phyloP scores from a whole-genome alignment of 2,113 vertebrate genomes.

The Catharus minimus region DNA sequence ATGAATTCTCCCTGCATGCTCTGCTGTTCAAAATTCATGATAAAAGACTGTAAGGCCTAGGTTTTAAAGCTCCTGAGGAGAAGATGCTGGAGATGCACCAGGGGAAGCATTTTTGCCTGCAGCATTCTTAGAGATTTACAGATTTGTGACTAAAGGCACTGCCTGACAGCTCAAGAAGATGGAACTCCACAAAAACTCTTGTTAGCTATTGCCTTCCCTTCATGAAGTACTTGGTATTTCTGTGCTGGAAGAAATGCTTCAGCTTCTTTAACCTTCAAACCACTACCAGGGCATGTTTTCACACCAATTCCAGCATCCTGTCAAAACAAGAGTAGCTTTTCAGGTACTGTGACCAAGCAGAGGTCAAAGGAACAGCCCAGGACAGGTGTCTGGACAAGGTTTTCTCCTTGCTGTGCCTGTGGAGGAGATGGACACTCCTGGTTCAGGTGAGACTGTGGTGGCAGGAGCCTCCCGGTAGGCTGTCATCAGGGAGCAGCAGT shows the following conservation, averaged over 20 bases:
- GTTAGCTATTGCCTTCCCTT: background rate
- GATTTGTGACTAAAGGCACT: background rate
- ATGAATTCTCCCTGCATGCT: background rate
- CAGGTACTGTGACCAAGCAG: background rate
- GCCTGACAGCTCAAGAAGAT: accelerated
- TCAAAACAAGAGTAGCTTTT: background rate
- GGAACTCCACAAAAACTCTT: background rate
- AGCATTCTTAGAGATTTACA: background rate
- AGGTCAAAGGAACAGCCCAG: background rate
- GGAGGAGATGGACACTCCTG: background rate
- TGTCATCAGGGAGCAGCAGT: background rate
- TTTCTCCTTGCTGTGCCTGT: background rate
- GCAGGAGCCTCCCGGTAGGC: background rate
- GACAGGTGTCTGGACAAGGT: too few relatives aligned
- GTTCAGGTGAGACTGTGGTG: background rate
- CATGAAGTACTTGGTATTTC: accelerated
- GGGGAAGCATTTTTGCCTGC: background rate
- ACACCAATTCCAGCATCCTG: accelerated
- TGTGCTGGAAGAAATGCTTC: background rate
- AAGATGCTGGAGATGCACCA: background rate
- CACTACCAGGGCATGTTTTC: background rate
- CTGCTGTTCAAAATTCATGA: background rate
- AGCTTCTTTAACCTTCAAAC: background rate
- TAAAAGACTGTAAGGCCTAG: background rate
- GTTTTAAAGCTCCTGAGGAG: background rate